Evolutionary conservation across 2,888 invertebrate genomes (phyloP).

Genomic region (Tinea trinotella): DNA sequence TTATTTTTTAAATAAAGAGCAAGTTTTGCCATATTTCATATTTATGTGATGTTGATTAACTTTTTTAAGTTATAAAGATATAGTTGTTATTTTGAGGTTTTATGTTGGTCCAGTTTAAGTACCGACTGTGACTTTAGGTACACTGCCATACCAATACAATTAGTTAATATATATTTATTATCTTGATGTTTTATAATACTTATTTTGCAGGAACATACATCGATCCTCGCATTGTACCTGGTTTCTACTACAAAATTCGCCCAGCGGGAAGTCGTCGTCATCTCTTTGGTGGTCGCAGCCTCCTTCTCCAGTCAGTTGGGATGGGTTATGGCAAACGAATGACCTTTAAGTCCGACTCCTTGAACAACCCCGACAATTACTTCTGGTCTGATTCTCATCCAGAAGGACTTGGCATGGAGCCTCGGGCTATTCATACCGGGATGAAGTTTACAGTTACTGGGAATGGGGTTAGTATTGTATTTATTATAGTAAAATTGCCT

Average conservation of each 20-base stretch:
- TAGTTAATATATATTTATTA: no score
- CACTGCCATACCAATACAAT: no score
- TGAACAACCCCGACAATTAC: constrained; percentile 75
- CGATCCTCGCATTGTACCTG: constrained; percentile 79
- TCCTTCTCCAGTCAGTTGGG: constrained; percentile 76
- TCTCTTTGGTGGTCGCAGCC: constrained; percentile 76
- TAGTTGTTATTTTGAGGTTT: no score
- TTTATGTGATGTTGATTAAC: no score
- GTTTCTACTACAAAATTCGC: constrained; percentile 80
- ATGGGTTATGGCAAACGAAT: constrained; percentile 84
- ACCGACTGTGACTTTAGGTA: no score
- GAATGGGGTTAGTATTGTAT: constrained; percentile 58
- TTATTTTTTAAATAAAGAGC: no score
- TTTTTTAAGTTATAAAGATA: no score
- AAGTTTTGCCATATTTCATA: no score
- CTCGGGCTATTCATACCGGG: constrained; percentile 76
- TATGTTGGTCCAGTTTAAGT: no score
- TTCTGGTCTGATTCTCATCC: constrained; percentile 86
- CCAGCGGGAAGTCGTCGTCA: constrained; percentile 76
- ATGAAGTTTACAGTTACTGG: constrained; percentile 77
- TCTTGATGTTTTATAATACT: constrained; percentile 4
- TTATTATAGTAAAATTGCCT: no score
- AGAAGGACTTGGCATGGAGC: constrained; percentile 79
- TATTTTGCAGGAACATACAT: constrained; percentile 76
- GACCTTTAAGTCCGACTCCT: constrained; percentile 77